These are phyloP conservation scores for Mystacornis crossleyi DNA, from an alignment of 2,113 vertebrate genomes.

Conservation along the genomic window DNA sequence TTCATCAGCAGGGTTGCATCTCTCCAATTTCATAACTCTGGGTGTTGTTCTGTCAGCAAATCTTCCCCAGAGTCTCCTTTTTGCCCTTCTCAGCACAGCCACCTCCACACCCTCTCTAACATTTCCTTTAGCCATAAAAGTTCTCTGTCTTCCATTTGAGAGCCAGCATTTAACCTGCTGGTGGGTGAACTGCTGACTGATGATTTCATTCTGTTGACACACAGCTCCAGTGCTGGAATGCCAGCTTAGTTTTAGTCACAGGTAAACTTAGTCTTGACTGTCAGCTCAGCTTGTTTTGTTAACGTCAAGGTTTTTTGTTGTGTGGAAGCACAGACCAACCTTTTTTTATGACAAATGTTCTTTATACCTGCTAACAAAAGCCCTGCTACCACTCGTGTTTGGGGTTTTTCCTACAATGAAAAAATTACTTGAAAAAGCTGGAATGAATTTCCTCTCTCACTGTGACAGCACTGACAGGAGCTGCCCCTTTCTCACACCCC, in stretches of 20 bases:
- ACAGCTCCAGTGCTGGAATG: not conserved
- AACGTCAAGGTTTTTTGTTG: fast-evolving
- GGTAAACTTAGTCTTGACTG: not conserved
- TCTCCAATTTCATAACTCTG: not conserved
- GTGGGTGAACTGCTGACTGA: not conserved
- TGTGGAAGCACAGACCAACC: not conserved
- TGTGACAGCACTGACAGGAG: not conserved
- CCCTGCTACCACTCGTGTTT: not conserved
- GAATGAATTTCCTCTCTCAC: not conserved
- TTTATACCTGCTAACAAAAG: not conserved
- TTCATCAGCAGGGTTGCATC: fast-evolving
- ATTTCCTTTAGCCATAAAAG: not conserved
- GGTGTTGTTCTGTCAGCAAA: not conserved
- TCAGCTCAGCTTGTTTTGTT: not conserved
- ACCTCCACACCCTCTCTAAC: not conserved
- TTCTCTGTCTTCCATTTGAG: fast-evolving
- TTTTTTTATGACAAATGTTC: not conserved
- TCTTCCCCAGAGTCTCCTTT: not conserved
- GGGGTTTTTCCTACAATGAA: not conserved
- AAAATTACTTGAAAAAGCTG: not conserved
- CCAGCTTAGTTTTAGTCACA: not conserved
- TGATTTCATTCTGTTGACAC: not conserved
- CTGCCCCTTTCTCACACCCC: not conserved
- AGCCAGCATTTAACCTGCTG: not conserved
- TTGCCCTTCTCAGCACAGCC: not conserved